Evolutionary conservation across 2,888 invertebrate species (phyloP).

Genomic region (Dynastes hyllus): DNA sequence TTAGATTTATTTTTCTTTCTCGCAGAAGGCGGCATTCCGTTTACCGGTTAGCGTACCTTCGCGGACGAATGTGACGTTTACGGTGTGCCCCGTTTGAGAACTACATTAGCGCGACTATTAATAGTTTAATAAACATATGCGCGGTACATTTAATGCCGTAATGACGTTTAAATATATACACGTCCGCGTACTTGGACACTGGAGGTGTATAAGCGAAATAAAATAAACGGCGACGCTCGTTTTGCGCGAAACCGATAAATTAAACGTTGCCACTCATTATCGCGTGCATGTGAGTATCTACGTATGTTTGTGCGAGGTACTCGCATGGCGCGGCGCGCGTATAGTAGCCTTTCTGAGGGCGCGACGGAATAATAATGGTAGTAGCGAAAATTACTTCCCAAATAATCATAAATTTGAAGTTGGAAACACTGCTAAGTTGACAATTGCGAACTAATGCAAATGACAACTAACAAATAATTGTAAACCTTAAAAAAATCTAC

Average conservation of each 20-base stretch:
- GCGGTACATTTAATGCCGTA: slow-evolving; percentile 24
- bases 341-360: too few relatives aligned
- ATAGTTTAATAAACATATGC: slow-evolving; percentile 25
- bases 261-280: slow-evolving; percentile 44
- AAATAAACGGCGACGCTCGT: slow-evolving; percentile 40
- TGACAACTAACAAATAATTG: too few relatives aligned
- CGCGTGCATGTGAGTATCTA: slow-evolving; percentile 8
- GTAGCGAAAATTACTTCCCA: too few relatives aligned
- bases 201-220: slow-evolving; percentile 16
- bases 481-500: too few relatives aligned
- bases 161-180: slow-evolving; percentile 34
- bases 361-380: too few relatives aligned
- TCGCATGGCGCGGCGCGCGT: background rate
- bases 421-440: too few relatives aligned
- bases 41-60: background rate
- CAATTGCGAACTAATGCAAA: too few relatives aligned
- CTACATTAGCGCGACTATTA: slow-evolving; percentile 29
- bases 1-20: too few relatives aligned
- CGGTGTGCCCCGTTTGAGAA: slow-evolving; percentile 12
- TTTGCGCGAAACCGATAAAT: slow-evolving; percentile 43
- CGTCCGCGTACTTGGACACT: background rate
- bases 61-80: slow-evolving; percentile 24
- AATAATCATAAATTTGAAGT: too few relatives aligned
- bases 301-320: background rate
- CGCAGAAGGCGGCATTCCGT: too few relatives aligned